These are phyloP conservation scores for Leguminivora glycinivorella DNA, from an alignment of 1,140 invertebrate species.

Conservation along the genomic window DNA sequence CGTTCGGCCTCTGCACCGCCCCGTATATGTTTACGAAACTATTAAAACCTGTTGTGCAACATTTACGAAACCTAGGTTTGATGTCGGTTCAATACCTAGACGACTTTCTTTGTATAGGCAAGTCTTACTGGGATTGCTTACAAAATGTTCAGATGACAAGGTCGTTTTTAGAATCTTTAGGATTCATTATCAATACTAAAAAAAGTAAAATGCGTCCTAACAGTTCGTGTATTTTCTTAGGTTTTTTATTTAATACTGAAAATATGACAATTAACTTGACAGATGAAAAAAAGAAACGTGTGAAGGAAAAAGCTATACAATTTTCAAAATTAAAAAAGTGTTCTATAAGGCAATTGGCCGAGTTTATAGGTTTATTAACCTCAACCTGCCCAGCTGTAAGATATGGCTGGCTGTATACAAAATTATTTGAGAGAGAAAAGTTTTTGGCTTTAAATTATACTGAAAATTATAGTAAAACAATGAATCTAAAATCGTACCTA, in stretches of 20 bases:
- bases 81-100: conserved; percentile 29
- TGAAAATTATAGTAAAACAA: conserved; percentile 22
- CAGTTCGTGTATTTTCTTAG: conserved; percentile 23
- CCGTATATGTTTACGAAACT: conserved; percentile 30
- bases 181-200: conserved; percentile 28
- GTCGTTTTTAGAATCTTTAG: conserved; percentile 7
- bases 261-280: conserved; percentile 28
- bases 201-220: conserved; percentile 24
- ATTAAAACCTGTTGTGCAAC: conserved; percentile 27
- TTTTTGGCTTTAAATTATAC: conserved; percentile 11
- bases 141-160: conserved; percentile 20
- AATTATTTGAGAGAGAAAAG: conserved; percentile 15
- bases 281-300: conserved; percentile 25
- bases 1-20: conserved; percentile 28
- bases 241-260: conserved; percentile 28
- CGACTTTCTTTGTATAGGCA: conserved; percentile 30
- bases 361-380: conserved; percentile 13
- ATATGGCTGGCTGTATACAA: conserved; percentile 26
- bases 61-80: conserved; percentile 21
- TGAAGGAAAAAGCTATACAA: neutral
- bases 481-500: neutral
- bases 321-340: conserved; percentile 25
- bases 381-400: conserved; percentile 26
- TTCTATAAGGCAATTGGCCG: conserved; percentile 16
- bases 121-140: conserved; percentile 3